Percentiles rank a stretch among this genome's conserved stretches.
phyloP scores from a whole-genome alignment of 2,113 vertebrate genomes.

The Genyomyrus donnyi region DNA sequence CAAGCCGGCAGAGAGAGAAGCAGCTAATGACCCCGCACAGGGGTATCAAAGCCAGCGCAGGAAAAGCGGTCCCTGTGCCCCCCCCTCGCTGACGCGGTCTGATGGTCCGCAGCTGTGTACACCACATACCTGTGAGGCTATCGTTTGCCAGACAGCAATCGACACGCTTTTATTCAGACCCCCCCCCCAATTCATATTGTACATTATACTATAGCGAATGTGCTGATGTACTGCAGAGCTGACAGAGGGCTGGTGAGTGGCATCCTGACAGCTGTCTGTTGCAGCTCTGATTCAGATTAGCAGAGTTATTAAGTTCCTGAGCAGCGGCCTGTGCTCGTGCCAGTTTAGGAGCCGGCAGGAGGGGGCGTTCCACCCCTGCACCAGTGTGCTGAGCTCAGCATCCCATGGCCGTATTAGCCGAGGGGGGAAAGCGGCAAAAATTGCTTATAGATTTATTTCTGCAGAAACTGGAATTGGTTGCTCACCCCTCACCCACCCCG shows the following conservation, averaged over 20 bases:
- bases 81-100: background rate
- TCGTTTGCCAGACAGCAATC: background rate
- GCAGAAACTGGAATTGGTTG: constrained; percentile 36
- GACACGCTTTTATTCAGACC: background rate
- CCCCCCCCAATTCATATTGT: background rate
- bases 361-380: constrained; percentile 25
- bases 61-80: background rate
- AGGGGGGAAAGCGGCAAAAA: constrained; percentile 30
- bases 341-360: constrained; percentile 25
- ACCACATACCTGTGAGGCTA: background rate
- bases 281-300: constrained; percentile 12
- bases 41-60: background rate
- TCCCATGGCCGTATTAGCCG: constrained; percentile 41
- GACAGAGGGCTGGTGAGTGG: background rate
- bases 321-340: constrained; percentile 16
- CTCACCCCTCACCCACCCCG: background rate
- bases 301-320: constrained; percentile 8
- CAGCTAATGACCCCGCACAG: background rate
- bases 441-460: constrained; percentile 46
- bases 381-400: constrained; percentile 53
- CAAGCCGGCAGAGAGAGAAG: background rate
- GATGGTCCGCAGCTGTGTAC: background rate
- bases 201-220: background rate
- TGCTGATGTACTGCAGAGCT: background rate
- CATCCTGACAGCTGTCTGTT: background rate